Evolutionary conservation across 2,888 invertebrate species (phyloP).

Genomic region (Thereva nobilitata): DNA sequence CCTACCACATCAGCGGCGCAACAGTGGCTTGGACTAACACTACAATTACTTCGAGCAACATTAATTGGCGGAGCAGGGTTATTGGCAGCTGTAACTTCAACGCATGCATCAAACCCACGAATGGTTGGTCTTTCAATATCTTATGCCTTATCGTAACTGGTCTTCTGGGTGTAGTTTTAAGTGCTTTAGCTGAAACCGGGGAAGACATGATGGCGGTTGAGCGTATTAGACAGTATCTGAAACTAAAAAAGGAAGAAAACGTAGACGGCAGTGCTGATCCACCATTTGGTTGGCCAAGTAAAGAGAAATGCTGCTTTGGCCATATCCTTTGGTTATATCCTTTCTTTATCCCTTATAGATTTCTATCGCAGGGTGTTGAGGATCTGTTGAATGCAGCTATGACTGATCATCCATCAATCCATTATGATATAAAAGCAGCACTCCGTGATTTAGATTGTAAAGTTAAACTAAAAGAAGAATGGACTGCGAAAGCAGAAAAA

Average conservation of each 20-base stretch:
- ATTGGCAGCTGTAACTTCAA: slow-evolving; percentile 55
- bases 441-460: too few species aligned
- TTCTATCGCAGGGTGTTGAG: too few species aligned
- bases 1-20: slow-evolving; percentile 79
- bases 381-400: too few species aligned
- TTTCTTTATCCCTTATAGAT: too few species aligned
- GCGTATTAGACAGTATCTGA: slow-evolving; percentile 81
- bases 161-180: slow-evolving; percentile 82
- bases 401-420: too few species aligned
- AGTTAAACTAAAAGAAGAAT: too few species aligned
- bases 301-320: too few species aligned
- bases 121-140: slow-evolving; percentile 92
- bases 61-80: slow-evolving; percentile 56
- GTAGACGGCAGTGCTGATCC: slow-evolving; percentile 60
- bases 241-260: slow-evolving; percentile 63
- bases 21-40: slow-evolving; percentile 84
- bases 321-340: too few species aligned
- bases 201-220: slow-evolving; percentile 92
- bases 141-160: slow-evolving; percentile 89
- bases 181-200: slow-evolving; percentile 92
- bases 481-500: too few species aligned
- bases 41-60: slow-evolving; percentile 67
- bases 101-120: slow-evolving; percentile 63
- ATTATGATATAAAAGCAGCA: too few species aligned
- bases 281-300: slow-evolving; percentile 84